These are phyloP conservation scores for Glaucidium brasilianum DNA, from an alignment of 2,113 vertebrate species.

Conservation along the genomic window DNA sequence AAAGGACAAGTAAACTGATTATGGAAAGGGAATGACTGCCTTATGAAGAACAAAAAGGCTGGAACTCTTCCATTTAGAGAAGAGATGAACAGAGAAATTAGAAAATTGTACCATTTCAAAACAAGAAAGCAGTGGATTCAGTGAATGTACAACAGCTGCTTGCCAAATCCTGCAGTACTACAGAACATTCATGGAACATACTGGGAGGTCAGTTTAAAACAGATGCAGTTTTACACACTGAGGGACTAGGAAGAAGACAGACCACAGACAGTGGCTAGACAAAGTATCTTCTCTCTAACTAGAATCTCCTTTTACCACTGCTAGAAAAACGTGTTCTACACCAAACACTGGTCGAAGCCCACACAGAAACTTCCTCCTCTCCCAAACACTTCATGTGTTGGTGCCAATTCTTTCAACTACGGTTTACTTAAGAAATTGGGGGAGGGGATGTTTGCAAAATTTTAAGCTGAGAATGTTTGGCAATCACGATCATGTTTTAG, in stretches of 20 bases:
- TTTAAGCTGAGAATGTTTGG: background rate
- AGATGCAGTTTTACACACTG: background rate
- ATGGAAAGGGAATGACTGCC: background rate
- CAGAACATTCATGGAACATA: background rate
- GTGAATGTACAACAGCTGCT: background rate
- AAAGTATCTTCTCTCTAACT: background rate
- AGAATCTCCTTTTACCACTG: background rate
- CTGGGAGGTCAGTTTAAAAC: background rate
- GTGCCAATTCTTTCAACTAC: background rate
- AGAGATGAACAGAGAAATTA: background rate
- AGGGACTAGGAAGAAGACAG: background rate
- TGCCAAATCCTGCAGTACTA: background rate
- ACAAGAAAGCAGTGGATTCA: background rate
- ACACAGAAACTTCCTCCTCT: no score
- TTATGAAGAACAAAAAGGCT: background rate
- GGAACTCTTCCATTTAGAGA: background rate
- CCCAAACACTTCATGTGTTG: background rate
- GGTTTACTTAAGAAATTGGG: background rate
- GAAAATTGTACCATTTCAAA: background rate
- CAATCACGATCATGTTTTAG: background rate
- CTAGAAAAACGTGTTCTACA: background rate
- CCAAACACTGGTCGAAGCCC: background rate
- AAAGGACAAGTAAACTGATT: background rate
- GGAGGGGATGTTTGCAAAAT: background rate
- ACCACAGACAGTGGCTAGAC: background rate